Base-by-base conservation (phyloP, 2,888 invertebrate genomes). In the Campaea margaritaria region DNA sequence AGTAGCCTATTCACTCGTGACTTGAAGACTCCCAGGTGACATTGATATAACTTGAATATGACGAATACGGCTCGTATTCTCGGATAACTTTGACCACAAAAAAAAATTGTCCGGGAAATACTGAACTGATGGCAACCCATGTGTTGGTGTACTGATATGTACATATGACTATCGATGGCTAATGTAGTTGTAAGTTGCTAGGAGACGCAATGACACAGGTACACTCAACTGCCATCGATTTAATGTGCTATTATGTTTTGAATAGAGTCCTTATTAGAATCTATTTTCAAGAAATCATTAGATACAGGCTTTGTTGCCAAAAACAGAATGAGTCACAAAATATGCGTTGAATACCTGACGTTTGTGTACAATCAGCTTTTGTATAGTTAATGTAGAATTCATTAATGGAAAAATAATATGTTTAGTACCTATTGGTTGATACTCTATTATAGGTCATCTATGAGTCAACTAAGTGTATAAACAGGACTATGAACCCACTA, bases 151-250 rank as follows among this genome's bases (percentile, higher is more conserved):
- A 3, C 21, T 21, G 21, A 21, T n/a, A n/a, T 21, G 21, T 21
- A 21, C 21, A 3, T n/a, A n/a, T n/a, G n/a, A n/a, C 21, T 5
- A 21, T 21, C 21, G 21, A 21, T 21, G 5, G 21, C 16, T 45
- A 15, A 31, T 38, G 21, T 47, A 47, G 47, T 42, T 42, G 3
- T 14, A 45, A 34, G 53, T 64, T 61, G 61, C 61, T 55, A 58
- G 36, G 58, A 58, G 47, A 62, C 59, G 42, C 45, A 13, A 63
- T 55, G 47, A 62, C 59, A 42, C 45, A 13, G 58, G 49, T 55
- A 41, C 36, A 59, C 38, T 34, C 41, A 50, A 58, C 43, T 34
- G 16, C 38, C 31, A 21, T 39, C 13, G 5, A 16, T 27, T 43
- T 43, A 42, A 16, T 36, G 16, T 15, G 34, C 28, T 43, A 42